These are phyloP conservation scores for Papilio elwesi DNA, from an alignment of 2,888 invertebrate genomes.

Conservation along the genomic window DNA sequence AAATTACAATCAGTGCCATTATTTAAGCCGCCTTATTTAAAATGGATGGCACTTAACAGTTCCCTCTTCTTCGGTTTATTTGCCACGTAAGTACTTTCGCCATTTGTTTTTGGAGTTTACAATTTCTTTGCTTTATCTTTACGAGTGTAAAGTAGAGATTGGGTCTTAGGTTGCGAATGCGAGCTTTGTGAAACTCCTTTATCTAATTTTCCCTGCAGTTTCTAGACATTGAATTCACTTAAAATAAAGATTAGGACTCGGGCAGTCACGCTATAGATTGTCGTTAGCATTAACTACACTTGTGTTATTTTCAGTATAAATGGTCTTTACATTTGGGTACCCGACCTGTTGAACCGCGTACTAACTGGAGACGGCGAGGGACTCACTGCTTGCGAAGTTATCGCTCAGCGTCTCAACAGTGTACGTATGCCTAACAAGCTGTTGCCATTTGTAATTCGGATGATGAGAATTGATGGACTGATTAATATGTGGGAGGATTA, in stretches of 20 bases:
- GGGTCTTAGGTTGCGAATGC: too few species aligned
- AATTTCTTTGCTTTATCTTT: background rate
- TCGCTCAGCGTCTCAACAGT: conserved; percentile 64
- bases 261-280: background rate
- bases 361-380: conserved; percentile 58
- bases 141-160: too few species aligned
- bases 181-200: too few species aligned
- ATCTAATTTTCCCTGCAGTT: too few species aligned
- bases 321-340: conserved; percentile 84
- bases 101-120: background rate
- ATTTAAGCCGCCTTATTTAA: conserved; percentile 79
- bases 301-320: conserved; percentile 70
- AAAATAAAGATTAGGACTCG: too few species aligned
- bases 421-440: conserved; percentile 49
- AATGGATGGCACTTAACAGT: conserved; percentile 81
- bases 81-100: conserved; percentile 82
- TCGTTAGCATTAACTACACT: background rate
- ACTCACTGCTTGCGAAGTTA: conserved; percentile 70
- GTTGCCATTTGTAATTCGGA: too few species aligned
- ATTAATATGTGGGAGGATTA: too few species aligned
- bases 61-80: conserved; percentile 86
- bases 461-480: too few species aligned
- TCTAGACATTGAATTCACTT: too few species aligned
- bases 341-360: conserved; percentile 84
- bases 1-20: conserved; percentile 82